Evolutionary conservation across 2,888 invertebrate genomes (phyloP), one percentile per base, ranked within the genome.

Genomic region (Arge pagana): DNA sequence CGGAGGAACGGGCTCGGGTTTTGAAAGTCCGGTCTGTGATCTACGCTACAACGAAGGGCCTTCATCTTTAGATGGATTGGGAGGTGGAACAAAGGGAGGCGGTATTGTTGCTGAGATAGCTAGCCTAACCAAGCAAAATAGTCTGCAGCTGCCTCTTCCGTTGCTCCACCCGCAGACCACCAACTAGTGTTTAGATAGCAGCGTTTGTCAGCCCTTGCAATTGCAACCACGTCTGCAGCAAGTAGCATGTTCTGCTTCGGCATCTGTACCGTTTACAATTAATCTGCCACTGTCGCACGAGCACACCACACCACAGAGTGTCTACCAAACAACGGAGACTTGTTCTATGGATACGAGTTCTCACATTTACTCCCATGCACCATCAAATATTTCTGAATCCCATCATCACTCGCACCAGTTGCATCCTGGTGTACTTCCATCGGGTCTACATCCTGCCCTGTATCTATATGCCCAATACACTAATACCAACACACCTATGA

Each of bases 391-490:
- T 52, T 57, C 63, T 50, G 62, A 61, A 48, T 55, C 62, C 45
- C 63, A 63, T 54, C 66, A 61, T 57, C 62, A 61, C 56, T 56
- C 45, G 39, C 59, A 58, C 48, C 65, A 68, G 56, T 59, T 61
- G 55, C 64, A 64, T 53, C 65, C 68, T 58, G 63, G 66, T 55
- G 63, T 69, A 55, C 70, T 71, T 49, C 67, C 71, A 55, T 70
- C 72, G 53, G 73, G 73, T 50, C 62, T 76, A 60, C 74, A 76
- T 59, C 75, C 76, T 59, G 73, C 75, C 54, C 65, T 76, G 48
- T 76, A 74, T 61, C 60, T 76, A 50, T 75, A 76, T 63, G 76
- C 76, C 59, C 76, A 76, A 68, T 76, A 75, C 64, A 68, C 73
- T 56, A 72, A 66, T 52, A 66, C 71, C 57, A 69, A 60, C 53